These are phyloP conservation scores for Brienomyrus brachyistius DNA, from an alignment of 2,113 vertebrate genomes.

Conservation along the genomic window DNA sequence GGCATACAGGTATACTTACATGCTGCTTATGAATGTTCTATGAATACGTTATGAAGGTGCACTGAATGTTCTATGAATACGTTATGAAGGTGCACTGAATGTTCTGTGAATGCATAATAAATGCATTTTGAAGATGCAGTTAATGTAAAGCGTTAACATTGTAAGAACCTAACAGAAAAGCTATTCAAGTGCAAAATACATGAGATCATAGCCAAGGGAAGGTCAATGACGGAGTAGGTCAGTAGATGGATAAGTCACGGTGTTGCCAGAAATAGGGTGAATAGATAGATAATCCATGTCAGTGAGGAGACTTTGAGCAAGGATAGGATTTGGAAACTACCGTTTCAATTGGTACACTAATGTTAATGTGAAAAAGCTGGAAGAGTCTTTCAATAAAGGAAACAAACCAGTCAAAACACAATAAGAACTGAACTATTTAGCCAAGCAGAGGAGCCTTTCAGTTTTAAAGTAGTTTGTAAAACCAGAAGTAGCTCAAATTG, in stretches of 20 bases:
- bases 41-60: background rate
- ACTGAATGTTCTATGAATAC: background rate
- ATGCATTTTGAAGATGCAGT: background rate
- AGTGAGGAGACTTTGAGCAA: too few species aligned
- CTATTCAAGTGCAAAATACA: background rate
- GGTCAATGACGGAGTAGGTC: background rate
- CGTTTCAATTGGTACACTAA: too few species aligned
- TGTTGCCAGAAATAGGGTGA: too few species aligned
- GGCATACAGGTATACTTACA: background rate
- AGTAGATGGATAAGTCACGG: too few species aligned
- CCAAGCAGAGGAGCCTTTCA: background rate
- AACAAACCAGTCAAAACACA: background rate
- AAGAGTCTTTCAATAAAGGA: too few species aligned
- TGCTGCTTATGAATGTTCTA: background rate
- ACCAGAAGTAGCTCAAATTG: background rate
- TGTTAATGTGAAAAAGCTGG: too few species aligned
- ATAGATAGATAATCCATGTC: too few species aligned
- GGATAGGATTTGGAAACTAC: too few species aligned
- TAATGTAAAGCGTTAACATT: background rate
- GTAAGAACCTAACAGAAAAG: background rate
- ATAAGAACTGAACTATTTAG: background rate
- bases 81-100: too few species aligned
- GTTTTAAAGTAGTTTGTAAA: background rate
- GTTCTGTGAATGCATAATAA: background rate
- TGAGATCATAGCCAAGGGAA: background rate